A percentile compares a stretch with the other conserved stretches of the same genome.
Conservation (phyloP, 2,113 vertebrate species). For the Martes martes region DNA sequence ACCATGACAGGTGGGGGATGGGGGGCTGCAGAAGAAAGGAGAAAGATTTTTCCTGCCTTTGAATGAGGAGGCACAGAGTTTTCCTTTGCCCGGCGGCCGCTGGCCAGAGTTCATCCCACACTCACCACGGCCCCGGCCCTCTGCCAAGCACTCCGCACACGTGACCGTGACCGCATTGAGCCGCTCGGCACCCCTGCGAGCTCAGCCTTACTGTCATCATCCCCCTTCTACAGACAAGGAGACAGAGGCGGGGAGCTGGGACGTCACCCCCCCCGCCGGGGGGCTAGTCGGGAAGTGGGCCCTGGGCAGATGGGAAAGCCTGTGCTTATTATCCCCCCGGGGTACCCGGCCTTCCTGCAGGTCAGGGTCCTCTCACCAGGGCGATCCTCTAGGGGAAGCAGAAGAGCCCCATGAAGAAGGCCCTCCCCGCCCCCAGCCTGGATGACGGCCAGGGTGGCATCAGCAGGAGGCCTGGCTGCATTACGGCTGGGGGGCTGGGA, state of each 20-base stretch:
- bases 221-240: neutral
- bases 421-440: neutral
- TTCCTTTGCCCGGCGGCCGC: too few relatives aligned
- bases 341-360: neutral
- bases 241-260: neutral
- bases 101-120: neutral
- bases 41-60: neutral
- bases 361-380: neutral
- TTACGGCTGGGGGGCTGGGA: neutral
- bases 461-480: neutral
- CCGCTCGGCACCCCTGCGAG: neutral
- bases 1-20: fast-evolving
- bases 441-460: neutral
- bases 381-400: fast-evolving
- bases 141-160: neutral
- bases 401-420: neutral
- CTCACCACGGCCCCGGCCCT: neutral
- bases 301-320: neutral
- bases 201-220: neutral
- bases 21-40: neutral
- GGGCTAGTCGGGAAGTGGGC: neutral
- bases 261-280: too few relatives aligned
- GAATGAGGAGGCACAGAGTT: neutral
- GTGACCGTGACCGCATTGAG: neutral
- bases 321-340: fast-evolving